Evolutionary conservation across 64 coral and sea anemone genomes (phyloP).

Genomic region (Pachyseris speciosa): DNA sequence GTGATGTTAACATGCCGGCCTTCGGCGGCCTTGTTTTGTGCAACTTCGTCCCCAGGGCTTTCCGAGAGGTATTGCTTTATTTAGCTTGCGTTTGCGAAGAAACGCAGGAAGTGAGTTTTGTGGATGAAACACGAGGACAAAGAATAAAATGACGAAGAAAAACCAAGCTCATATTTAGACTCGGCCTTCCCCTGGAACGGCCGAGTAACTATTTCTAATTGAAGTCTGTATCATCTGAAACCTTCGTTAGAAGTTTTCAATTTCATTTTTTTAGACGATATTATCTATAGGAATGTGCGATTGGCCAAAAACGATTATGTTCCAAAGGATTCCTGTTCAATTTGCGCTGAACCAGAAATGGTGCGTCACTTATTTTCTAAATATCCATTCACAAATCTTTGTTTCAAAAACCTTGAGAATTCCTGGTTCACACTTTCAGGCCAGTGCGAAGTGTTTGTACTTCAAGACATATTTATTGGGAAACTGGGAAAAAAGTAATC

Average conservation of each 20-base stretch:
- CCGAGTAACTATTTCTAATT: too few relatives aligned
- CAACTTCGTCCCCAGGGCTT: too few relatives aligned
- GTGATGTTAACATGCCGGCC: too few relatives aligned
- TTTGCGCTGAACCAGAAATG: background rate
- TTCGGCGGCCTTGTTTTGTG: too few relatives aligned
- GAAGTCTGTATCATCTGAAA: background rate
- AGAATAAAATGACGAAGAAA: too few relatives aligned
- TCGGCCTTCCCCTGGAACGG: too few relatives aligned
- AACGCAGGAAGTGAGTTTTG: too few relatives aligned
- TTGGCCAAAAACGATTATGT: slow-evolving; percentile 5
- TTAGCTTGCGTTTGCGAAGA: too few relatives aligned
- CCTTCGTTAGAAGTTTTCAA: background rate
- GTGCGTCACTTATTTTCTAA: background rate
- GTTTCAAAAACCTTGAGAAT: background rate
- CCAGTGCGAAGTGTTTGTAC: background rate
- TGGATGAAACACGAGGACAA: too few relatives aligned
- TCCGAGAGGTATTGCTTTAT: too few relatives aligned
- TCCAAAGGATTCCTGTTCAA: background rate
- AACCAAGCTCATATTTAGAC: too few relatives aligned
- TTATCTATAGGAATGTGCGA: background rate
- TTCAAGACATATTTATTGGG: background rate
- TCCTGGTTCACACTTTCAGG: background rate
- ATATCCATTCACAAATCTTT: background rate
- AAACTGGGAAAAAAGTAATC: background rate
- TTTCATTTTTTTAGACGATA: background rate